phyloP scores from a whole-genome alignment of 1,140 invertebrate species.

The Meloidogyne exigua region DNA sequence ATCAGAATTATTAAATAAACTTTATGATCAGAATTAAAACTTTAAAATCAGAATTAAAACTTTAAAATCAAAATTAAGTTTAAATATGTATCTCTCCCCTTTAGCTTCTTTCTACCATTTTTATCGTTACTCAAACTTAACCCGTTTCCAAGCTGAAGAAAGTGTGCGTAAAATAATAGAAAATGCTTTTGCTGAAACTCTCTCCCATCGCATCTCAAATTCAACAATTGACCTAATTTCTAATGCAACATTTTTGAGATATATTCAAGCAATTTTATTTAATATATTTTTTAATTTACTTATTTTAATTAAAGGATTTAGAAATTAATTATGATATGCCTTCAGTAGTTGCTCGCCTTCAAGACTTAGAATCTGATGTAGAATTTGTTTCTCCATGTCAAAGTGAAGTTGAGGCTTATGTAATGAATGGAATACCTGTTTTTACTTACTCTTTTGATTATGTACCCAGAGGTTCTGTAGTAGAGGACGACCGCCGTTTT shows the following conservation, averaged over 20 bases:
- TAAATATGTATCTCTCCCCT: conserved; percentile 24
- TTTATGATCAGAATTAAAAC: background rate
- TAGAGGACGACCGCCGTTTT: conserved; percentile 53
- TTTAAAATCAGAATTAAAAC: too few relatives aligned
- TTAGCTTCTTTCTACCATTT: conserved; percentile 59
- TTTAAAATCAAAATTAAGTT: background rate
- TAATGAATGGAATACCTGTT: conserved; percentile 13
- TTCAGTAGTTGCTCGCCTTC: conserved; percentile 52
- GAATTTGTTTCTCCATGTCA: conserved; percentile 63
- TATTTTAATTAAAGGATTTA: conserved; percentile 1
- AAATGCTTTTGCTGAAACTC: conserved; percentile 15
- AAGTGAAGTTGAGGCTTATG: conserved; percentile 50
- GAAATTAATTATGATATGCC: conserved; percentile 48
- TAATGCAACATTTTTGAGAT: conserved; percentile 58
- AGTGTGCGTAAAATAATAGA: conserved; percentile 38
- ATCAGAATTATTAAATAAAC: too few relatives aligned
- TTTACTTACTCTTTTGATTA: conserved; percentile 62
- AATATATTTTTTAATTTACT: conserved; percentile 3
- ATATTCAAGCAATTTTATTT: conserved; percentile 34
- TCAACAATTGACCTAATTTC: conserved; percentile 55
- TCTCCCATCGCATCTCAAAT: conserved; percentile 50
- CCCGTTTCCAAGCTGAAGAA: conserved; percentile 34
- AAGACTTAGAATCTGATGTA: conserved; percentile 61
- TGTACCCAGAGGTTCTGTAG: conserved; percentile 50
- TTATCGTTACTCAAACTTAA: conserved; percentile 52